Evolutionary conservation across 1,140 invertebrate species (phyloP).

Genomic region (Drosophila murphyi): DNA sequence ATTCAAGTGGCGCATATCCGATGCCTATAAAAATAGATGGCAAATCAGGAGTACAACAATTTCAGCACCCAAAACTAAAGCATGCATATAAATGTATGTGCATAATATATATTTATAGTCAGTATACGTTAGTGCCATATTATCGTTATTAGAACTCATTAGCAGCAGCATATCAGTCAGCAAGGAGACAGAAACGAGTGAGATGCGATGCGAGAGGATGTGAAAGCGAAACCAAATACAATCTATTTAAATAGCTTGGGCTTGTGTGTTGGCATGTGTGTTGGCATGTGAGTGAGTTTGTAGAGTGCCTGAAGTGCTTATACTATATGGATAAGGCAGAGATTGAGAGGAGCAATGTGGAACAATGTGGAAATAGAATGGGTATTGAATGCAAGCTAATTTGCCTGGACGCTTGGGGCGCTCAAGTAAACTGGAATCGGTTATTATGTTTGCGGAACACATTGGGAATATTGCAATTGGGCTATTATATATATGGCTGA

Average conservation of each 20-base stretch:
- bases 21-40: not conserved
- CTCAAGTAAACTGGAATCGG: constrained; percentile 21
- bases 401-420: constrained; percentile 29
- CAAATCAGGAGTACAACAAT: not conserved
- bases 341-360: constrained; percentile 7
- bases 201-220: not conserved
- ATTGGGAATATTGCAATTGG: not conserved
- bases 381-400: constrained; percentile 54
- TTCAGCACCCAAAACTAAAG: constrained; percentile 1
- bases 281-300: not conserved
- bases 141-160: constrained; percentile 78
- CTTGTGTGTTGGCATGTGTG: not conserved
- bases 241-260: constrained; percentile 18
- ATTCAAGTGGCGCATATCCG: not conserved
- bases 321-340: constrained; percentile 5
- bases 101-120: constrained; percentile 57
- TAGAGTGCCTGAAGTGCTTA: constrained; percentile 33
- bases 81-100: constrained; percentile 21
- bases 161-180: constrained; percentile 53
- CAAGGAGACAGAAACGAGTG: not conserved
- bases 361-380: too few species aligned
- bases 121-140: constrained; percentile 52
- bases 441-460: constrained; percentile 16
- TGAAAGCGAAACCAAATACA: constrained; percentile 41
- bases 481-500: not conserved